Evolutionary conservation across 2,113 vertebrate genomes (phyloP), one percentile per base, ranked within the genome.

Genomic region (Hystrix brachyura): DNA sequence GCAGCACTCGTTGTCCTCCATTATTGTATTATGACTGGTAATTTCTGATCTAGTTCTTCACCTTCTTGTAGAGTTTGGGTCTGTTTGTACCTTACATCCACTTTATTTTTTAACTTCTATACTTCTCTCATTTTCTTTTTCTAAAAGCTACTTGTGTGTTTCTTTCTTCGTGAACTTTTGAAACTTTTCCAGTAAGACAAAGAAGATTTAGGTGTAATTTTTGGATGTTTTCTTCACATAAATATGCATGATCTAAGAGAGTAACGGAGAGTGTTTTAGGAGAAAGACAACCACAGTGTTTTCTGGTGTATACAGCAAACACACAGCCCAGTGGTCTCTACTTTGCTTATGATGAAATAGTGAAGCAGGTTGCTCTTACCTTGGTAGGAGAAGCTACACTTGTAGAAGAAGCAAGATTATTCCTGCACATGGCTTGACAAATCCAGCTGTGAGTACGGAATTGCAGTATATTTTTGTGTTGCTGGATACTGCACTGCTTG

Each of bases 221-320:
- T 38, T 69, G 46, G 51, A 43, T 14, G 8, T 29, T 76, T 76
- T 64, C 57, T 48, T 46, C 8, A 5, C 12, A 48, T 78, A 51
- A 78, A 59, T 13, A 7, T 4, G 3, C 21, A 25, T 71, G 64
- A 38, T 29, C 5, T 34, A 32, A 34, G 38, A 60, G 53, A 7
- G 29, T 29, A 51, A 34, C 29, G 27, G 51, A 3, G 0, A 7
- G 2, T 13, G 9, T 71, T 62, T 67, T 86, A 89, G 82, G 43
- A 79, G 32, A n/a, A 64, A 79, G 12, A 46, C 5, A 46, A 43
- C 2, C 59, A 46, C 14, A 11, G 9, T 51, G 13, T 13, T n/a
- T 78, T 79, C 17, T 4, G 27, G 18, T 25, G 0, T 48, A 23
- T 15, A 27, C 0, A 2, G 2, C n/a, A 48, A 1, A 17, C 34